A percentile compares a stretch with the other conserved stretches of the same genome.
phyloP scores from a whole-genome alignment of 2,113 vertebrate species.

The Marmota monax region DNA sequence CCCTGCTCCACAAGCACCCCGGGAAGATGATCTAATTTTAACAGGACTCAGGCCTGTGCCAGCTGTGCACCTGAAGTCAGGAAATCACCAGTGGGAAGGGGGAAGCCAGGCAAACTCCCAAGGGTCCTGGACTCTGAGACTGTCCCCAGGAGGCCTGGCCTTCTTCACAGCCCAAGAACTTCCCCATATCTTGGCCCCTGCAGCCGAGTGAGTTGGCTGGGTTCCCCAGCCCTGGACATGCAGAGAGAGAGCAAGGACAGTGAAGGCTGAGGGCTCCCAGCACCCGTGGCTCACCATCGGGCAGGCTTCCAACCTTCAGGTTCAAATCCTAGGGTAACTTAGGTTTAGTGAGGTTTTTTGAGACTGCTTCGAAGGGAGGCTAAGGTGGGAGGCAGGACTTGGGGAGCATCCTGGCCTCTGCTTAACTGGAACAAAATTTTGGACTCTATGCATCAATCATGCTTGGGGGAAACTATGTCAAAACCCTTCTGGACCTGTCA shows the following conservation, averaged over 20 bases:
- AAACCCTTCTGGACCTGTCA: neutral
- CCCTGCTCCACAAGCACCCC: too few species aligned
- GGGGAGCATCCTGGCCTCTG: neutral
- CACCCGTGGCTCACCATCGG: rapidly evolving
- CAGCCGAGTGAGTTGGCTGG: neutral
- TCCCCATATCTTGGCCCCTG: neutral
- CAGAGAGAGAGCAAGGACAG: neutral
- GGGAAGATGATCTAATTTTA: neutral
- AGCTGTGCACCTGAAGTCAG: neutral
- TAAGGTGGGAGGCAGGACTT: neutral
- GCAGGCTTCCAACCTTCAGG: neutral
- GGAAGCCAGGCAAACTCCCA: neutral
- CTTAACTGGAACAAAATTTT: neutral
- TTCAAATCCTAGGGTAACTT: neutral
- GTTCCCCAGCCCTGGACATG: too few species aligned
- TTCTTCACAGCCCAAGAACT: neutral
- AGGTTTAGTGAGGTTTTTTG: neutral
- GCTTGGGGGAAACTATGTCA: slow-evolving; percentile 57
- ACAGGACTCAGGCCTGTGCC: neutral
- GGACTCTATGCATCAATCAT: slow-evolving; percentile 36
- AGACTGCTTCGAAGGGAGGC: neutral
- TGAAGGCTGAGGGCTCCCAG: neutral
- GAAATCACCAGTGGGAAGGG: neutral
- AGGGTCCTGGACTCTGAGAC: neutral
- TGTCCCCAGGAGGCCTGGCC: neutral